Evolutionary conservation across 1,140 invertebrate species (phyloP).

Genomic region (Atopsyche davidsoni): DNA sequence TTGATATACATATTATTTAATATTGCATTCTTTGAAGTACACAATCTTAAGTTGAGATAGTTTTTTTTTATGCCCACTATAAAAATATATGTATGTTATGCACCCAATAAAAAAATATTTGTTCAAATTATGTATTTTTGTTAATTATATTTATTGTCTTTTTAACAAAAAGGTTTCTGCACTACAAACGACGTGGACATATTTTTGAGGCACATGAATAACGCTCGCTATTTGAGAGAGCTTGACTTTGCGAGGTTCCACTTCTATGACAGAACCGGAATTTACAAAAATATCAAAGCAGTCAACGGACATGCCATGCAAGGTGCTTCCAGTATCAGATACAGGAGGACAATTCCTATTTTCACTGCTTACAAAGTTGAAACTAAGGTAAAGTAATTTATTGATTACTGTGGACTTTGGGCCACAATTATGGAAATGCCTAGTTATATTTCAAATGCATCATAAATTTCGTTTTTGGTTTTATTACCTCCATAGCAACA

Average conservation of each 20-base stretch:
- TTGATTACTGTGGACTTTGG: not conserved
- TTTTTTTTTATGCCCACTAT: too few relatives aligned
- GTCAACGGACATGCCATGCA: conserved; percentile 61
- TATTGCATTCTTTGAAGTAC: too few relatives aligned
- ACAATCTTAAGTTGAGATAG: too few relatives aligned
- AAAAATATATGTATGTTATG: too few relatives aligned
- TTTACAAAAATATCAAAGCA: conserved; percentile 56
- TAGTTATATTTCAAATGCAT: not conserved
- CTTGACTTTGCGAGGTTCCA: conserved; percentile 78
- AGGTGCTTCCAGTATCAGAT: conserved; percentile 68
- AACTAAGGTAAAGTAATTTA: conserved; percentile 53
- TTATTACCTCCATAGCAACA: conserved; percentile 1
- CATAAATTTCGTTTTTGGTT: not conserved
- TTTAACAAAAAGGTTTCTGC: conserved; percentile 55
- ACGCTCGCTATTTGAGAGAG: conserved; percentile 74
- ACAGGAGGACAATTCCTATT: conserved; percentile 67
- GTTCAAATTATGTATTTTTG: not conserved
- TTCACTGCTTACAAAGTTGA: conserved; percentile 69
- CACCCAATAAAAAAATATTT: too few relatives aligned
- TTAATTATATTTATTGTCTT: not conserved
- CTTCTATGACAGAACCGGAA: conserved; percentile 64
- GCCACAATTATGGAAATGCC: not conserved
- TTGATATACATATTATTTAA: too few relatives aligned
- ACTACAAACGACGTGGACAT: conserved; percentile 77
- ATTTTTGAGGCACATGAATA: conserved; percentile 78